Percentiles rank a stretch among this genome's conserved stretches.
These are phyloP conservation scores for Knipowitschia caucasica DNA, from an alignment of 2,797 vertebrate genomes.

Conservation along the genomic window DNA sequence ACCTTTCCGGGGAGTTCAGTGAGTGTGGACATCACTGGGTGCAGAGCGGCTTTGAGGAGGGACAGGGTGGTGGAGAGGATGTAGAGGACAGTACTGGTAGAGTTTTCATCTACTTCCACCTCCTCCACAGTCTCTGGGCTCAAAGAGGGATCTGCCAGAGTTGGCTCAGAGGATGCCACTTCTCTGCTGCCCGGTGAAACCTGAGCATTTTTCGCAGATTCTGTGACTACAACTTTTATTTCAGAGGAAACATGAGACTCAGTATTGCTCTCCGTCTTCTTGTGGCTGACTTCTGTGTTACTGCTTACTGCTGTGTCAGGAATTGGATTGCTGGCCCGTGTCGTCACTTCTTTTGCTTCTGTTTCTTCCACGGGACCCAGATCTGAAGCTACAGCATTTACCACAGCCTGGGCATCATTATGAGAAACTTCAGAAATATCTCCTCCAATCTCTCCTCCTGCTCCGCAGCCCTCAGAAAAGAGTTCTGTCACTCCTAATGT, in stretches of 20 bases:
- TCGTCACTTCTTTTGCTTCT: conserved; percentile 6
- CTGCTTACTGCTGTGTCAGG: background rate
- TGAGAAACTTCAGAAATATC: conserved; percentile 12
- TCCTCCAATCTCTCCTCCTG: conserved; percentile 21
- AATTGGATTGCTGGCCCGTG: conserved; percentile 16
- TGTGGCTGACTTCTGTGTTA: background rate
- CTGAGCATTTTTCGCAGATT: conserved; percentile 19
- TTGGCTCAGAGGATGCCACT: conserved; percentile 14
- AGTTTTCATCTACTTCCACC: conserved; percentile 44
- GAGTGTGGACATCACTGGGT: conserved; percentile 62
- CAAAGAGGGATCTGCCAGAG: conserved; percentile 11
- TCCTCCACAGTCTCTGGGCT: conserved; percentile 27
- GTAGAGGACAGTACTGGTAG: conserved; percentile 52
- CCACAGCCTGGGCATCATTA: conserved; percentile 8
- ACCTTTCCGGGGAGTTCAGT: conserved; percentile 72
- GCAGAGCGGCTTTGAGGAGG: conserved; percentile 64
- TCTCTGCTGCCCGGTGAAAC: conserved; percentile 4
- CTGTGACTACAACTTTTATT: conserved; percentile 21
- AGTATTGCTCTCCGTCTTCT: background rate
- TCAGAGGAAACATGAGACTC: conserved; percentile 5
- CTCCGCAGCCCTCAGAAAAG: conserved; percentile 68
- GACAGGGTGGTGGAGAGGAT: conserved; percentile 61
- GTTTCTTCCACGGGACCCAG: conserved; percentile 1
- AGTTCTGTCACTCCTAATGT: conserved; percentile 57
- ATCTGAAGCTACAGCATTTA: conserved; percentile 17